These are phyloP conservation scores for Tauraco hartlaubi DNA, from an alignment of 2,797 vertebrate genomes.

Conservation along the genomic window DNA sequence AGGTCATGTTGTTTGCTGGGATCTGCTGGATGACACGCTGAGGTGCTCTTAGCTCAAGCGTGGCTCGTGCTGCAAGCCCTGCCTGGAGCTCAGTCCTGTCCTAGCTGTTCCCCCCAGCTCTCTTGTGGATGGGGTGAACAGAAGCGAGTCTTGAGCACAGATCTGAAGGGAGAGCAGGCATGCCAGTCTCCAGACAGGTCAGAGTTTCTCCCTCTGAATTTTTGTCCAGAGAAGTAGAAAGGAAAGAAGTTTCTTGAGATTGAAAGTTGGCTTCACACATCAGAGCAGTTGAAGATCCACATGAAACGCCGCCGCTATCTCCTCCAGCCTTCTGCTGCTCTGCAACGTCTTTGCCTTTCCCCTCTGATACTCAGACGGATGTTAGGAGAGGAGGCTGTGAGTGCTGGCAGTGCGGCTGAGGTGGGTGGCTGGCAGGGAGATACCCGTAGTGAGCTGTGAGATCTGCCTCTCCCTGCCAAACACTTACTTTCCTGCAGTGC, in stretches of 20 bases:
- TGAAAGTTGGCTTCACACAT: not conserved
- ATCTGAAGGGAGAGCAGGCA: not conserved
- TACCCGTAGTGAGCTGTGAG: not conserved
- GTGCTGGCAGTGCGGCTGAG: not conserved
- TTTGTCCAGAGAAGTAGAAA: not conserved
- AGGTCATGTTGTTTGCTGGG: not conserved
- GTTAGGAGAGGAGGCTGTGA: conserved; percentile 2
- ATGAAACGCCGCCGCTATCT: not conserved
- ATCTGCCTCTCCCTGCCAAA: conserved; percentile 1
- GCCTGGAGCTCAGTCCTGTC: not conserved
- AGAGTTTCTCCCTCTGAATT: not conserved
- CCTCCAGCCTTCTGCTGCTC: conserved; percentile 43
- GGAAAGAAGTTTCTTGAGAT: not conserved
- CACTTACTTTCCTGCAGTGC: not conserved
- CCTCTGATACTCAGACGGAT: not conserved
- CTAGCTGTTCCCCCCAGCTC: not conserved
- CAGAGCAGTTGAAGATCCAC: not conserved
- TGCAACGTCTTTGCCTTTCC: not conserved
- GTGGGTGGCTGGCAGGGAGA: conserved; percentile 49
- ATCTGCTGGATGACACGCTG: not conserved
- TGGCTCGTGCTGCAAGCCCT: not conserved
- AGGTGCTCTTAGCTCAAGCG: not conserved
- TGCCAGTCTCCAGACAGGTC: not conserved
- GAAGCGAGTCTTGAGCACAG: rapidly evolving
- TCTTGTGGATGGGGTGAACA: not conserved